Evolutionary conservation across 2,888 invertebrate species (phyloP).

Genomic region (Bimastos eiseni): DNA sequence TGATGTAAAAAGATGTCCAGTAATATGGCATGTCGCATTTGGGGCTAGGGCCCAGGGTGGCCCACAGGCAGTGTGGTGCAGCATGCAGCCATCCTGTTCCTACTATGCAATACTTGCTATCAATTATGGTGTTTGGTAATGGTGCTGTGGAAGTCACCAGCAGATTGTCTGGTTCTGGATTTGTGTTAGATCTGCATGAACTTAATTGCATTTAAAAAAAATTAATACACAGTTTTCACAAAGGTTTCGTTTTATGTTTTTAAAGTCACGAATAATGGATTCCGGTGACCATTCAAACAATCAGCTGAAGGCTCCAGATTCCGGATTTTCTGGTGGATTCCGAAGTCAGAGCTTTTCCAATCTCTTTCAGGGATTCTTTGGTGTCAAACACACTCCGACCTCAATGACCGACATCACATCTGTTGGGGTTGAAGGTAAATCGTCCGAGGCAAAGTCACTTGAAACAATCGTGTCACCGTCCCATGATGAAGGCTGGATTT

Average conservation of each 20-base stretch:
- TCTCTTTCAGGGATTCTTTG: slow-evolving; percentile 20
- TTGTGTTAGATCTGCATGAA: too few relatives aligned
- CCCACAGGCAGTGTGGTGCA: too few relatives aligned
- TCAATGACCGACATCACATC: not conserved
- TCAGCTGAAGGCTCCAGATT: slow-evolving; percentile 17
- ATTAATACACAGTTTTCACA: not conserved
- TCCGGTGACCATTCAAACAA: not conserved
- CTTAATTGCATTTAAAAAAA: not conserved
- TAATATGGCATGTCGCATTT: too few relatives aligned
- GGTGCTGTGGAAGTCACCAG: too few relatives aligned
- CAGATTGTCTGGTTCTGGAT: too few relatives aligned
- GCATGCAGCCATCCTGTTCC: too few relatives aligned
- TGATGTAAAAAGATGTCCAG: too few relatives aligned
- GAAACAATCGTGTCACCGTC: not conserved
- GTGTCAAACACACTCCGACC: not conserved
- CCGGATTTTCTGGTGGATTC: not conserved
- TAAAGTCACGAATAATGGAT: not conserved
- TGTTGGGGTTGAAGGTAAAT: not conserved
- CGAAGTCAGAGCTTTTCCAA: slow-evolving; percentile 14
- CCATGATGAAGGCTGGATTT: not conserved
- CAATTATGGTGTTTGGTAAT: too few relatives aligned
- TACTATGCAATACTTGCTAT: too few relatives aligned
- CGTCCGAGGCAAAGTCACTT: not conserved
- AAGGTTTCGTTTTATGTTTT: not conserved
- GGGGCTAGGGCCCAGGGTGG: too few relatives aligned